Evolutionary conservation across 2,888 invertebrate genomes (phyloP).

Genomic region (Emmelina monodactyla): DNA sequence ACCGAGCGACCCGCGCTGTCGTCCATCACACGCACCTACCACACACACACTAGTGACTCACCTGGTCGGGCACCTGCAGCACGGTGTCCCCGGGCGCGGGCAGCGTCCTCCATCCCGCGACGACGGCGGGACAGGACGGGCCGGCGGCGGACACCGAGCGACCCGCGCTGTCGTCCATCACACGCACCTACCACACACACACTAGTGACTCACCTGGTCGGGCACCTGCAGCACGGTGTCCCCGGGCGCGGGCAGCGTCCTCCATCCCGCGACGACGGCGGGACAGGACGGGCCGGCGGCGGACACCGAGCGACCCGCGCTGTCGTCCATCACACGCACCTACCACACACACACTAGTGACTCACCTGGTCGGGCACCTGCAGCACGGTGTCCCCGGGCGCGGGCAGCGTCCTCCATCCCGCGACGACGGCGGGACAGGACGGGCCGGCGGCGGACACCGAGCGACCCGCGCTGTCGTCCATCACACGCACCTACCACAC

Average conservation of each 20-base stretch:
- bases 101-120: constrained; percentile 90
- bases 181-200: no score
- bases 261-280: constrained; percentile 94
- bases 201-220: constrained; percentile 72
- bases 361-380: constrained; percentile 80
- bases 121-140: constrained; percentile 82
- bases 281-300: constrained; percentile 79
- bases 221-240: constrained; percentile 86
- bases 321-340: no score
- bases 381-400: constrained; percentile 86
- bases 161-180: constrained; percentile 82
- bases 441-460: constrained; percentile 73
- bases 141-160: constrained; percentile 69
- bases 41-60: no score
- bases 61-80: constrained; percentile 82
- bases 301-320: constrained; percentile 71
- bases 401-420: constrained; percentile 91
- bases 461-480: constrained; percentile 78
- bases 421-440: constrained; percentile 83
- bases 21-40: no score
- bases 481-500: no score
- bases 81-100: constrained; percentile 90
- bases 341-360: no score
- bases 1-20: constrained; percentile 75
- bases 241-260: constrained; percentile 86